Evolutionary conservation across 37 sponge, comb jelly and placozoan species (phyloP).

Genomic region (Eunapius fragilis): DNA sequence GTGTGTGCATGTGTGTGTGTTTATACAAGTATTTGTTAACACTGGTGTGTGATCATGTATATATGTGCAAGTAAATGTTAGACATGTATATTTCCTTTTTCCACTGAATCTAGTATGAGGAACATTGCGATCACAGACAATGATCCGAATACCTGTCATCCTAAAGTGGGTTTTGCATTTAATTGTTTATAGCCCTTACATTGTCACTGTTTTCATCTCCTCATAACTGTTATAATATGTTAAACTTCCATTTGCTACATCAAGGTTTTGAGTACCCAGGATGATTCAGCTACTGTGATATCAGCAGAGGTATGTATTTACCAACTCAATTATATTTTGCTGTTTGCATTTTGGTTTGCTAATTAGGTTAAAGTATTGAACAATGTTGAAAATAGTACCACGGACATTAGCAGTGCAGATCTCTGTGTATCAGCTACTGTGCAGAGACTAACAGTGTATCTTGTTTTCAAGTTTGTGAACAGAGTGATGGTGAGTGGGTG

Average conservation of each 20-base stretch:
- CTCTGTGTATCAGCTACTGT: constrained; percentile 32
- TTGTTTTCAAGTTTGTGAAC: constrained; percentile 47
- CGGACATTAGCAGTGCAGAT: constrained; percentile 21
- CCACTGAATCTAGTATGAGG: constrained; percentile 6
- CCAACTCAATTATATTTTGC: background rate
- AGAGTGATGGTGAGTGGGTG: constrained; percentile 4
- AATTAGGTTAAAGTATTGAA: background rate
- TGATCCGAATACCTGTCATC: constrained; percentile 14
- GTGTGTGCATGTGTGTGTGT: no score
- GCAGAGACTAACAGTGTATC: constrained; percentile 17
- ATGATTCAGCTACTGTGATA: background rate
- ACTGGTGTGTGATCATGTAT: background rate
- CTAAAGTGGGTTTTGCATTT: constrained; percentile 6
- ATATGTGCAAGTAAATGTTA: no score
- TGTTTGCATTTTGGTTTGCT: background rate
- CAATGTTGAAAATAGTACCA: background rate
- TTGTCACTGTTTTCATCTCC: no score
- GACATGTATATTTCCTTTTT: background rate
- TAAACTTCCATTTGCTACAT: background rate
- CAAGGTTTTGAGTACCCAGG: background rate
- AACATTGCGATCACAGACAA: constrained; percentile 3
- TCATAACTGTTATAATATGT: no score
- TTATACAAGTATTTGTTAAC: no score
- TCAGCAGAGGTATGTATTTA: background rate
- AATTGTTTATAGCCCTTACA: background rate